A percentile compares a stretch with the other conserved stretches of the same genome.
These are phyloP conservation scores for Silurus lanzhouensis DNA, from an alignment of 2,797 vertebrate species.

Conservation along the genomic window DNA sequence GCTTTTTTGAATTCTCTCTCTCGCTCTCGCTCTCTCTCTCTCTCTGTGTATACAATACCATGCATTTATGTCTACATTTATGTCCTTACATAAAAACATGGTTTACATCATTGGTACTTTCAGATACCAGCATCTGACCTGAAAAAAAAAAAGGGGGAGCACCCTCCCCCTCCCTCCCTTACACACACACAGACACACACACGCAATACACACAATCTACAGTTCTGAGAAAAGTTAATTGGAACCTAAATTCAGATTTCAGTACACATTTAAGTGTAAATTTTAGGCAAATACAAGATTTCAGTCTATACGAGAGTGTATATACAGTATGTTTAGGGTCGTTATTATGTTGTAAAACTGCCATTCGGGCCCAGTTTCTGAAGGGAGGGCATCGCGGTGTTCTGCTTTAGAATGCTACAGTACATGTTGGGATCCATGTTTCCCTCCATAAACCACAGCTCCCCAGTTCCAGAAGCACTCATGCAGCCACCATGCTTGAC, in stretches of 20 bases:
- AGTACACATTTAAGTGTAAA: too few species aligned
- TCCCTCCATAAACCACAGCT: too few species aligned
- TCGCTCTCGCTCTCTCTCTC: constrained; percentile 18
- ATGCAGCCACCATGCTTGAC: too few species aligned
- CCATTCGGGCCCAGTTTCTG: too few species aligned
- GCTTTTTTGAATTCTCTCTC: constrained; percentile 64
- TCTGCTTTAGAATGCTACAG: too few species aligned
- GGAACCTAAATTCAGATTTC: background rate
- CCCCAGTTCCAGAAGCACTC: too few species aligned
- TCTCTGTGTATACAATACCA: background rate
- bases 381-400: too few species aligned
- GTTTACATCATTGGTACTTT: background rate
- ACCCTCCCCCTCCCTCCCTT: background rate
- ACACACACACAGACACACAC: background rate
- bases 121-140: background rate
- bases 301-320: too few species aligned
- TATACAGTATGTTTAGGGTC: too few species aligned
- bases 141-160: background rate
- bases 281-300: too few species aligned
- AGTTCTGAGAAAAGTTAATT: background rate
- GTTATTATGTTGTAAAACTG: too few species aligned
- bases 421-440: too few species aligned
- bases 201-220: background rate
- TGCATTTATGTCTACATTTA: background rate
- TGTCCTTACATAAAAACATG: background rate